Evolutionary conservation across 1,140 invertebrate genomes (phyloP), one percentile per base, ranked within the genome.

Genomic region (Leptonema lineaticorne): DNA sequence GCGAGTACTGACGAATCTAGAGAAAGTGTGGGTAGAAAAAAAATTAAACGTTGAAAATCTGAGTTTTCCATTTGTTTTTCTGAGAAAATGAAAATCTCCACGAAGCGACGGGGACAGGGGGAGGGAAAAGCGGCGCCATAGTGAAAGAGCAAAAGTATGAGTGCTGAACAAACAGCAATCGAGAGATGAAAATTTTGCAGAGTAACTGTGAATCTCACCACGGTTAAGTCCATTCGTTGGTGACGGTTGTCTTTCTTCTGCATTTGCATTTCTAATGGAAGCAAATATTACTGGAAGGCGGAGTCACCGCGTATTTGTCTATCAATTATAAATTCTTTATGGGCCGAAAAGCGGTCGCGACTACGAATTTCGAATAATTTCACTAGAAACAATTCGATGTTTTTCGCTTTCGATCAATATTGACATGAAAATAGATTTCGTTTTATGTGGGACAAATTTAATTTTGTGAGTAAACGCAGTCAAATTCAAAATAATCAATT

Each of bases 211-310:
- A 60, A 37, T n/a, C 59, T 62, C 20, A 37, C 59, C 20, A 2
- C 37, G 37, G 37, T 24, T 11, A 5, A 22, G 50, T 53, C 50
- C 22, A 26, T 26, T 26, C 50, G 22, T 9, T 33, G 59, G 58
- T 30, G 58, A n/a, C n/a, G n/a, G n/a, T n/a, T n/a, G n/a, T n/a
- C n/a, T n/a, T n/a, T 62, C 59, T 45, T 37, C 22, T 62, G 59
- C 59, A 62, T 62, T 62, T 62, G 59, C 59, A 62, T 62, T 62
- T 62, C 59, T 62, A 62, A 62, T 62, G 59, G 59, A 24, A 37
- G 59, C 26, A 62, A 62, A 62, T 37, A 62, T 62, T 45, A 18
- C n/a, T 26, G 0, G 59, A 62, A 62, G n/a, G 45, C 46, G 22
- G n/a, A 48, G 46, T 24, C 20, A 53, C 50, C 22, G 24, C 22